These are phyloP conservation scores for Sorex araneus DNA, from an alignment of 2,113 vertebrate species.

Conservation along the genomic window DNA sequence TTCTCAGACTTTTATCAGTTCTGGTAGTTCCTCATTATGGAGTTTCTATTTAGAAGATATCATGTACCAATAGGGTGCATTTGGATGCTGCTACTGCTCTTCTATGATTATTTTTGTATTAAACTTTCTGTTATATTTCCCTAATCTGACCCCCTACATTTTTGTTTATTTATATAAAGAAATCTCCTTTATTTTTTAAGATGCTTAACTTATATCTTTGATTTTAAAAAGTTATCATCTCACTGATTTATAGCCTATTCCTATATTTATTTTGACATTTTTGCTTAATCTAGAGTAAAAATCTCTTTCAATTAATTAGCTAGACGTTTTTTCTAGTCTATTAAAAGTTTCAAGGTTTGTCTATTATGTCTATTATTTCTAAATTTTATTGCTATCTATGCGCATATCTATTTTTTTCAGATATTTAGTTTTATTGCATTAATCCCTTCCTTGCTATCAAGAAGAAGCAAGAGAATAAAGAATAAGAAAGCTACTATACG, in stretches of 20 bases:
- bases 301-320: not conserved
- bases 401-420: not conserved
- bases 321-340: not conserved
- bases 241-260: not conserved
- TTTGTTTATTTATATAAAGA: no score
- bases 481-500: not conserved
- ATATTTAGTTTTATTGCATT: not conserved
- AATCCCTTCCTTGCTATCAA: not conserved
- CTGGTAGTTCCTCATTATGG: not conserved
- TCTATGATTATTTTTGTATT: not conserved
- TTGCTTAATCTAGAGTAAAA: not conserved
- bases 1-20: not conserved
- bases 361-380: not conserved
- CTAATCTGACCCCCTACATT: no score
- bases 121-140: not conserved
- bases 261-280: not conserved
- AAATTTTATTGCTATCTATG: not conserved
- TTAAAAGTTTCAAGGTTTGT: constrained; percentile 10
- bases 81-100: not conserved
- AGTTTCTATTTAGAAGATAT: constrained; percentile 31
- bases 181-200: not conserved
- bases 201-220: not conserved
- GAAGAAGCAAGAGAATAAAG: not conserved
- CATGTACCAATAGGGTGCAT: not conserved
- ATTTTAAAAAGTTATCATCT: not conserved